Percentiles rank a stretch among this genome's conserved stretches.
phyloP scores from a whole-genome alignment of 1,140 invertebrate species.

The Drosophila pseudoobscura region DNA sequence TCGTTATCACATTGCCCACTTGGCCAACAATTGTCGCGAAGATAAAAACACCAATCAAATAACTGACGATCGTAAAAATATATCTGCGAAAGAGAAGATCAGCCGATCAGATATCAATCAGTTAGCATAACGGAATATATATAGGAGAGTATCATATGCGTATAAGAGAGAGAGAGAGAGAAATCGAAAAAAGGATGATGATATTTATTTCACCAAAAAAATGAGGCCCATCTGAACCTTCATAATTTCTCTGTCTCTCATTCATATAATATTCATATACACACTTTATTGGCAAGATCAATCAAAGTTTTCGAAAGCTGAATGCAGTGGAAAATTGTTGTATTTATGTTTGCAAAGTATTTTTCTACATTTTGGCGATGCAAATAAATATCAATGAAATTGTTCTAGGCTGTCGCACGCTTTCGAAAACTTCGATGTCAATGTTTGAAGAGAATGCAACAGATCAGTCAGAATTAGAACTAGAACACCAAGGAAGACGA shows the following conservation, averaged over 20 bases:
- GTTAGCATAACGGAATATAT: conserved; percentile 12
- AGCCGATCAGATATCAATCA: conserved; percentile 12
- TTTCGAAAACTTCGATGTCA: conserved; percentile 88
- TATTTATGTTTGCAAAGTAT: background rate
- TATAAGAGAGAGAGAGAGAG: background rate
- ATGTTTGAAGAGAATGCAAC: conserved; percentile 21
- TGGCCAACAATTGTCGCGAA: conserved; percentile 99
- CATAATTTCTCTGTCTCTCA: background rate
- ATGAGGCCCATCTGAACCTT: too few species aligned
- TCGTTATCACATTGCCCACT: conserved; percentile 98
- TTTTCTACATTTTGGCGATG: conserved; percentile 5
- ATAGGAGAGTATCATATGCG: too few species aligned
- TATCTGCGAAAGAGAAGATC: conserved; percentile 87
- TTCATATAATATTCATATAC: background rate
- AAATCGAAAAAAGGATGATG: background rate
- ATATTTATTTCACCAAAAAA: too few species aligned
- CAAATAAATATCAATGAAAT: conserved; percentile 65
- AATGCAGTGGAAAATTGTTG: conserved; percentile 1
- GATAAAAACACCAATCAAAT: conserved; percentile 98
- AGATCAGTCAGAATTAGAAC: conserved; percentile 14
- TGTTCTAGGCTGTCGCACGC: conserved; percentile 86
- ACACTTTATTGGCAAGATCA: conserved; percentile 19
- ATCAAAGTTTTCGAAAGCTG: conserved; percentile 87
- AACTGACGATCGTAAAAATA: conserved; percentile 97
- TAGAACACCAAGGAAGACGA: conserved; percentile 41